Percentiles rank a stretch among this genome's conserved stretches.
phyloP scores from a whole-genome alignment of 2,888 invertebrate species.

The Disparrhopalites patrizii region DNA sequence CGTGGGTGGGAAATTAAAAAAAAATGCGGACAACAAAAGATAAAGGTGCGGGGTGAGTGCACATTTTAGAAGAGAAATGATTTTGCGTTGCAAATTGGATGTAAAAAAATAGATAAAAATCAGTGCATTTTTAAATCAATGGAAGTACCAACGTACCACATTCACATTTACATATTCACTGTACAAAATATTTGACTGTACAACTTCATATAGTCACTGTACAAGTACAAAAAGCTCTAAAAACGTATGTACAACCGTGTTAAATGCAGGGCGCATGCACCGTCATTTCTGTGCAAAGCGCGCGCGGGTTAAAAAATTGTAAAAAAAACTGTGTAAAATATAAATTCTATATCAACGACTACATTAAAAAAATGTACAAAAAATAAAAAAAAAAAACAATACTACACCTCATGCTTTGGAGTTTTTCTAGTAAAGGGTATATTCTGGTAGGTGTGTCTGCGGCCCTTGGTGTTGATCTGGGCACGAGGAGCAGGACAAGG shows the following conservation, averaged over 20 bases:
- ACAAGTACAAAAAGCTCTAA: neutral
- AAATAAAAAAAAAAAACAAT: constrained; percentile 7
- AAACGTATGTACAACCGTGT: neutral
- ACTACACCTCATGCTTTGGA: constrained; percentile 47
- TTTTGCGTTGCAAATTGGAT: no score
- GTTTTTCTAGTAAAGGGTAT: constrained; percentile 56
- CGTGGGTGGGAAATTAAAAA: neutral
- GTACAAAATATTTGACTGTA: no score
- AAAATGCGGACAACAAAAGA: neutral
- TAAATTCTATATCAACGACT: neutral
- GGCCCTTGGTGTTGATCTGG: constrained; percentile 43
- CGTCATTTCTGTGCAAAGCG: no score
- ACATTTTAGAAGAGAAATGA: neutral
- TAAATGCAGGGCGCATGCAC: no score
- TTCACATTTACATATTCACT: no score
- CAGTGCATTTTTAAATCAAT: neutral
- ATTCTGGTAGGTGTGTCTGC: constrained; percentile 56
- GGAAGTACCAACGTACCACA: no score
- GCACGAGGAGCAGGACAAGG: constrained; percentile 48
- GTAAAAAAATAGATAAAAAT: neutral
- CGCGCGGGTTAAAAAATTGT: neutral
- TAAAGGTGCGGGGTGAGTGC: neutral
- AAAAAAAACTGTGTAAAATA: constrained; percentile 16
- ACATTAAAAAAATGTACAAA: neutral
- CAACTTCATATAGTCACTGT: no score